phyloP scores from a whole-genome alignment of 2,797 vertebrate species.

The Gastrophryne carolinensis region DNA sequence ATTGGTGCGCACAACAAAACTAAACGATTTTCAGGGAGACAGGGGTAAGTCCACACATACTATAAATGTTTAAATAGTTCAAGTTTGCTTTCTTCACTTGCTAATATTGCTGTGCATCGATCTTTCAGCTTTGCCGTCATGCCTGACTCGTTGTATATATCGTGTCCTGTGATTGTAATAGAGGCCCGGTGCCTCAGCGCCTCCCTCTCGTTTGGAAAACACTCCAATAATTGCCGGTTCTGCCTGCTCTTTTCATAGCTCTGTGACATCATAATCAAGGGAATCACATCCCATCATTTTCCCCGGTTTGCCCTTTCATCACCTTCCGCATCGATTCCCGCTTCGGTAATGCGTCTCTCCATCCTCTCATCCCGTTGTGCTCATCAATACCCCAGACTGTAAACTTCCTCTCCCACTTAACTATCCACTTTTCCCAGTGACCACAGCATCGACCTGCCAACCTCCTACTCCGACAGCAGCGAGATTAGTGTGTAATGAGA shows the following conservation, averaged over 20 bases:
- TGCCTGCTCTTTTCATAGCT: not conserved
- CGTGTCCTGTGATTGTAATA: not conserved
- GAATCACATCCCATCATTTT: not conserved
- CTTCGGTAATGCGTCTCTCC: not conserved
- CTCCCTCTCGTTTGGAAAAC: not conserved
- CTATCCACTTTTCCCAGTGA: conserved; percentile 22
- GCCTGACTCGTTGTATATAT: not conserved
- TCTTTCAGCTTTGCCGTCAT: not conserved
- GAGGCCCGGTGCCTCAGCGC: not conserved
- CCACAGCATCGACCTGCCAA: conserved; percentile 12
- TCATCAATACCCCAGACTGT: conserved; percentile 24
- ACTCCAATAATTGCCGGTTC: not conserved
- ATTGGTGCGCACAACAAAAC: too few relatives aligned
- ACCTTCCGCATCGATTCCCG: conserved; percentile 22
- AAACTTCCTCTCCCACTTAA: conserved; percentile 18
- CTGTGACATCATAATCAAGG: conserved; percentile 29
- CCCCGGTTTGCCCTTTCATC: conserved; percentile 15
- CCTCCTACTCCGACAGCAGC: not conserved
- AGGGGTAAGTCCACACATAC: too few relatives aligned
- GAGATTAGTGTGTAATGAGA: not conserved
- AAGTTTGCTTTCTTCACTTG: too few relatives aligned
- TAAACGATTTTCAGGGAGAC: too few relatives aligned
- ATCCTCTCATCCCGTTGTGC: not conserved
- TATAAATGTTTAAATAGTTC: too few relatives aligned
- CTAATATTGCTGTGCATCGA: too few relatives aligned